Evolutionary conservation across 2,888 invertebrate species (phyloP), one percentile per base, ranked within the genome.

Genomic region (Perdita meconis): DNA sequence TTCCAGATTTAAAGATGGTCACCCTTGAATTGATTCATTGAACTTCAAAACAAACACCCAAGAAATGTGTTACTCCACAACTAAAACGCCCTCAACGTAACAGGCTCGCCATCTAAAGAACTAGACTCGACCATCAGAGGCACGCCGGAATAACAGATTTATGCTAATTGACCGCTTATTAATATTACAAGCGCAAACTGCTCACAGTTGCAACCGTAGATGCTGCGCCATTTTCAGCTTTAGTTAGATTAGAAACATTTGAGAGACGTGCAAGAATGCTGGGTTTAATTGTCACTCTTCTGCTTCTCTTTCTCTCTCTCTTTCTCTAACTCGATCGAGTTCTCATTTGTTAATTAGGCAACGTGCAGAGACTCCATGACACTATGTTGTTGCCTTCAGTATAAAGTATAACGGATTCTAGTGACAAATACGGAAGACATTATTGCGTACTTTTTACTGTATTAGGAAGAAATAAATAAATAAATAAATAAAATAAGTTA

Each of bases 191-290:
- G 2, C 36, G 38, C 30, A 63, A 68, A 59, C 63, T 67, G 42
- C 30, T 59, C 38, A 40, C 19, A 22, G 60, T 57, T 60, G 53
- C 19, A 26, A n/a, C 22, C 8, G 47, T 68, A 65, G 44, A 56
- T 64, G 63, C 51, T 73, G 53, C 34, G 59, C 67, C 76, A 66
- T 68, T 68, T 73, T 59, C 66, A 76, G 38, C 16, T n/a, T n/a
- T n/a, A n/a, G n/a, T n/a, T n/a, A n/a, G 56, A 38, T 53, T 51
- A 59, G 77, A 56, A 60, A 40, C 30, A 36, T 26, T 70, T 5
- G 53, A 50, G 34, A 26, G 4, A 74, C 77, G 77, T 74, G 77
- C 56, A 74, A 73, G 68, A 68, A 77, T 74, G 77, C 40, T 24
- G 19, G 12, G 5, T 50, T 66, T 60, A 68, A 72, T 77, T 53